These are phyloP conservation scores for Rotaria sp. DNA, from an alignment of 2,888 invertebrate species.

Conservation along the genomic window DNA sequence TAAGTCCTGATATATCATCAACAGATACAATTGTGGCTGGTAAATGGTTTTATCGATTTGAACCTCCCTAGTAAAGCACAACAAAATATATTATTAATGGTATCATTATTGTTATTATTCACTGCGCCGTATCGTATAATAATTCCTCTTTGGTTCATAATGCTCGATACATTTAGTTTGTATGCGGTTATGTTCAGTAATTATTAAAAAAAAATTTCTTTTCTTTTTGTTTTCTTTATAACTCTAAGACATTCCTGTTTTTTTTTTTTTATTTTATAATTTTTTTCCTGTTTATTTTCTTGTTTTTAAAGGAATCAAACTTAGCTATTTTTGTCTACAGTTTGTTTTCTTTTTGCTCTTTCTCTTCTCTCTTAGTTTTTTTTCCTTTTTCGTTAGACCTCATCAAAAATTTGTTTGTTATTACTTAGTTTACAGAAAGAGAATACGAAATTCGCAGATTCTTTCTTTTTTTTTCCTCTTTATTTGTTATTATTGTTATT, in stretches of 20 bases:
- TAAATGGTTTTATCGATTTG: not conserved
- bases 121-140: not conserved
- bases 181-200: not conserved
- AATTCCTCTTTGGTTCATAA: not conserved
- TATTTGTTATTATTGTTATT: not conserved
- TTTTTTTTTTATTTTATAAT: not conserved
- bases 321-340: not conserved
- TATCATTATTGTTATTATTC: not conserved
- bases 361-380: not conserved
- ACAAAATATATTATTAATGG: no score
- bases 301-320: not conserved
- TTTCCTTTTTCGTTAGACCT: not conserved
- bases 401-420: not conserved
- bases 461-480: not conserved
- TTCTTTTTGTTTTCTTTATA: not conserved
- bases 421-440: not conserved
- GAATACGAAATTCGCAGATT: not conserved
- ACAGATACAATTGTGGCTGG: not conserved
- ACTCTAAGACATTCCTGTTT: not conserved
- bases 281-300: not conserved
- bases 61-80: not conserved
- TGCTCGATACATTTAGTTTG: not conserved
- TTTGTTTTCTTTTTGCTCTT: not conserved
- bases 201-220: not conserved
- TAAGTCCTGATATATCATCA: not conserved